Conservation (phyloP, 2,888 invertebrate species). For the Sphinx pinastri region DNA sequence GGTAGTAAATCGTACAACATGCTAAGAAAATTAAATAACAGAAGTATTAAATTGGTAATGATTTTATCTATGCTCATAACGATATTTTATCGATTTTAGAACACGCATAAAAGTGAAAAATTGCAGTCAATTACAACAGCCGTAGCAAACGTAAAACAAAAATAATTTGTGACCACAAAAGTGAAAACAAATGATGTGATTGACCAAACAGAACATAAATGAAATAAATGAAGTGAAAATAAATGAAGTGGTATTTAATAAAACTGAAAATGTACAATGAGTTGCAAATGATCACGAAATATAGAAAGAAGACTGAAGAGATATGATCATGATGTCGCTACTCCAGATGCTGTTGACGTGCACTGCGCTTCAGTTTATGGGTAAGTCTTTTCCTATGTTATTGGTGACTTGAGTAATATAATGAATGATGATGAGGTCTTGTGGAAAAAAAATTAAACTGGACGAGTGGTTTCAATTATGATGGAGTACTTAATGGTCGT, state of each 20-base stretch:
- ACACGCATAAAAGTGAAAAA: no score
- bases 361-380: slow-evolving; percentile 65
- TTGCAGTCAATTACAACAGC: not conserved
- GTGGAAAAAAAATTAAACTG: no score
- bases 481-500: no score
- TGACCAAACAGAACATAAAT: not conserved
- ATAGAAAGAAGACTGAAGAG: slow-evolving; percentile 22
- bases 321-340: slow-evolving; percentile 66
- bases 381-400: slow-evolving; percentile 53
- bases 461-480: no score
- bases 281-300: slow-evolving; percentile 23
- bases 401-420: not conserved
- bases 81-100: no score
- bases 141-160: not conserved
- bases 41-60: no score
- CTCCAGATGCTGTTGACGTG: slow-evolving; percentile 56
- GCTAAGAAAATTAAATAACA: not conserved
- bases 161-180: not conserved
- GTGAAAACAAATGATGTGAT: slow-evolving; percentile 13
- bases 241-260: slow-evolving; percentile 27
- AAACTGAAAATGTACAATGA: slow-evolving; percentile 30
- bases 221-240: no score
- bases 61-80: no score
- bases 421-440: no score
- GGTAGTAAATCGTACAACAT: no score